A percentile compares a stretch with the other conserved stretches of the same genome.
Conservation (phyloP, 2,888 invertebrate species). For the Acholoe squamosa region DNA sequence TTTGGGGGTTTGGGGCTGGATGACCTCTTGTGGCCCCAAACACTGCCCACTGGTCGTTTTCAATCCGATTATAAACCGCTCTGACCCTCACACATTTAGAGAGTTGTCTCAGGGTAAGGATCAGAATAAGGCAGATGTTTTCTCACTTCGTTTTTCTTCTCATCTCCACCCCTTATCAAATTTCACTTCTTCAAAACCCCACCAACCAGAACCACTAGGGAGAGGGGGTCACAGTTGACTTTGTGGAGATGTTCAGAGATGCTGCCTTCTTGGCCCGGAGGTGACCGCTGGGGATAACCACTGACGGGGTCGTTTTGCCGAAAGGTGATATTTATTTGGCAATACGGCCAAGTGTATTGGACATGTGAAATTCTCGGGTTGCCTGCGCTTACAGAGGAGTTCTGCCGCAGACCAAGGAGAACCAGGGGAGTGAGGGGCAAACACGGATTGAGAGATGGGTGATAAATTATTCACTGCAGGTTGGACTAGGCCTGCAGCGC, state of each 20-base stretch:
- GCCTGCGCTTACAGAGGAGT: background rate
- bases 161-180: background rate
- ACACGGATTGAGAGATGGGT: background rate
- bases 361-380: slow-evolving; percentile 16
- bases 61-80: slow-evolving; percentile 4
- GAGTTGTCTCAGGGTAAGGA: background rate
- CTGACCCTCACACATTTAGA: background rate
- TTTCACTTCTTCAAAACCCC: background rate
- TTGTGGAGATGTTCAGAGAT: background rate
- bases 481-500: background rate
- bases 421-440: background rate
- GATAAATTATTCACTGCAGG: slow-evolving; percentile 19
- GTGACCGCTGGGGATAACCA: background rate
- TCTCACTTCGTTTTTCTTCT: background rate
- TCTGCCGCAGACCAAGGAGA: background rate
- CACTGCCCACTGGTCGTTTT: background rate
- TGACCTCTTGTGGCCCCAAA: background rate
- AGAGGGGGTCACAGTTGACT: background rate
- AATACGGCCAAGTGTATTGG: slow-evolving; percentile 11
- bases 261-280: background rate
- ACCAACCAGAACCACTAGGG: background rate
- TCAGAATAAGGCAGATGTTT: slow-evolving; percentile 17
- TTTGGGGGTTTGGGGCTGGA: background rate
- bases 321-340: slow-evolving; percentile 36
- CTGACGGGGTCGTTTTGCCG: background rate